Percentiles rank a stretch among this genome's conserved stretches.
These are phyloP conservation scores for Pterocles orientalis DNA, from an alignment of 2,113 vertebrate genomes.

Conservation along the genomic window DNA sequence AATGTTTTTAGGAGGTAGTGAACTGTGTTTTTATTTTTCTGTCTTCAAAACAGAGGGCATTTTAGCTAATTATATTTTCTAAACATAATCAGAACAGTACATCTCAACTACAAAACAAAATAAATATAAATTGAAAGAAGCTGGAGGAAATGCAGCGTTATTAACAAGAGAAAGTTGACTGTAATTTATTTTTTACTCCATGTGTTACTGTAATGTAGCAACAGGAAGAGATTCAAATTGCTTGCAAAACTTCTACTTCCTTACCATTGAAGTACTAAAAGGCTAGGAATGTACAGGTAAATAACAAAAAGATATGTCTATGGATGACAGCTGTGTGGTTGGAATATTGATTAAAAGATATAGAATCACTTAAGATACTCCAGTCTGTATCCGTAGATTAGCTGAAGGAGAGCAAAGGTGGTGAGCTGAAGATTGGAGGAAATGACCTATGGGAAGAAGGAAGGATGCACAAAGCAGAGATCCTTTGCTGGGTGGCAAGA, in stretches of 20 bases:
- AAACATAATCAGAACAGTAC: background rate
- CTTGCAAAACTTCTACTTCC: background rate
- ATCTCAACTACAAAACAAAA: background rate
- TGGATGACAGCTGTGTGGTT: background rate
- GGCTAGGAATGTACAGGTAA: background rate
- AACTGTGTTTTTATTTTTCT: constrained; percentile 21
- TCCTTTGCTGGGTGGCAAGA: background rate
- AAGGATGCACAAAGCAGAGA: background rate
- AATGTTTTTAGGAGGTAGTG: background rate
- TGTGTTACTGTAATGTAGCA: background rate
- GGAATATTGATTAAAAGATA: background rate
- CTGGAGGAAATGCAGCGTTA: background rate
- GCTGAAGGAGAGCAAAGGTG: background rate
- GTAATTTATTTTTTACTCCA: background rate
- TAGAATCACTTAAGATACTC: background rate
- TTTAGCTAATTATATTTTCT: constrained; percentile 25
- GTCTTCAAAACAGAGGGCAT: background rate
- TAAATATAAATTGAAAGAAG: background rate
- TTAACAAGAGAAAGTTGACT: background rate
- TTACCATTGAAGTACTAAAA: background rate
- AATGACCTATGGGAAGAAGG: background rate
- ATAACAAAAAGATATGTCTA: background rate
- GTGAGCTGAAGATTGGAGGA: background rate
- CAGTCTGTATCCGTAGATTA: background rate
- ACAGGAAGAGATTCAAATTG: background rate